phyloP scores from a whole-genome alignment of 2,113 vertebrate species.

The Andinoacara biseriatus region DNA sequence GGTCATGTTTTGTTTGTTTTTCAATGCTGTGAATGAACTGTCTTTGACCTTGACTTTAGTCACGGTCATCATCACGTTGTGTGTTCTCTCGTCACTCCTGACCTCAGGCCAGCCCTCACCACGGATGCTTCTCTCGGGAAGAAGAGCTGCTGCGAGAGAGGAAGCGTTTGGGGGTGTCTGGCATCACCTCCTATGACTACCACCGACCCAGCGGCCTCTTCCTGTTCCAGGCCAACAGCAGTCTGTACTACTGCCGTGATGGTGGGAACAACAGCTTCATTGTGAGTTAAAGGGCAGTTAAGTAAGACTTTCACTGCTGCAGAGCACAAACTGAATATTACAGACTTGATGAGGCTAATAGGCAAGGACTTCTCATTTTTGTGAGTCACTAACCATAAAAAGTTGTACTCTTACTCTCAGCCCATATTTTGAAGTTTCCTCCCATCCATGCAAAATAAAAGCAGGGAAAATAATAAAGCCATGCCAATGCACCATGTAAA shows the following conservation, averaged over 20 bases:
- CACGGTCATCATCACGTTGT: slow-evolving; percentile 1
- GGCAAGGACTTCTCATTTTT: background rate
- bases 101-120: slow-evolving; percentile 90
- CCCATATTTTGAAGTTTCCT: background rate
- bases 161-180: slow-evolving; percentile 91
- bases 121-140: slow-evolving; percentile 90
- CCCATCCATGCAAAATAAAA: background rate
- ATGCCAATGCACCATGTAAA: background rate
- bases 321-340: background rate
- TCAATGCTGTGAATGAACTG: slow-evolving; percentile 7
- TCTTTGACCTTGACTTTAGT: slow-evolving; percentile 27
- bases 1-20: slow-evolving; percentile 8
- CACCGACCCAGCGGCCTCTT: slow-evolving; percentile 91
- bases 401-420: background rate
- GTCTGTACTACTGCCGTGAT: slow-evolving; percentile 92
- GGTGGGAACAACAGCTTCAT: slow-evolving; percentile 89
- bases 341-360: background rate
- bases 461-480: background rate
- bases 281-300: slow-evolving; percentile 79
- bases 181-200: slow-evolving; percentile 95
- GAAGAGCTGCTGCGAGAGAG: slow-evolving; percentile 93
- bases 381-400: background rate
- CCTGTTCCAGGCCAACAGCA: slow-evolving; percentile 97
- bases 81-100: slow-evolving; percentile 38
- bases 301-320: background rate